These are phyloP conservation scores for Drosophila repletoides DNA, from an alignment of 1,140 invertebrate species.

Conservation along the genomic window DNA sequence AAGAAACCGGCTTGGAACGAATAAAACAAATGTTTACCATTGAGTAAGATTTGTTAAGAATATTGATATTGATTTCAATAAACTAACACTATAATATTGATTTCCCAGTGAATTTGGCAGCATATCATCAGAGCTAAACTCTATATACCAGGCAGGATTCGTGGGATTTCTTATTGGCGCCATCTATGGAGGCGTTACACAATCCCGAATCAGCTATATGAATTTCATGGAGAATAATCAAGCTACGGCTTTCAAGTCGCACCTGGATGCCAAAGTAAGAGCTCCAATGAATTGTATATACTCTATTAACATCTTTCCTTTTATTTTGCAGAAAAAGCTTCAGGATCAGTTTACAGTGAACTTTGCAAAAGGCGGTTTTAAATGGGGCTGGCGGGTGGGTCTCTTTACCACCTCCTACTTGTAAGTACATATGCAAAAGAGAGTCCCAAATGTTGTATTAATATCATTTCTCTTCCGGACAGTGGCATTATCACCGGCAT, in stretches of 20 bases:
- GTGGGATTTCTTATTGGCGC: constrained; percentile 85
- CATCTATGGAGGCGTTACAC: constrained; percentile 85
- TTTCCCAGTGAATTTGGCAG: constrained; percentile 85
- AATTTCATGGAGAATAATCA: constrained; percentile 89
- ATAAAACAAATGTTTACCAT: constrained; percentile 83
- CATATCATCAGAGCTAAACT: constrained; percentile 85
- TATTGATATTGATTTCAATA: neutral
- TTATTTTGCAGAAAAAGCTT: constrained; percentile 84
- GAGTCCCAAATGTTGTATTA: neutral
- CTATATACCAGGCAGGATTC: constrained; percentile 84
- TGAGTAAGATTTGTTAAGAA: constrained; percentile 75
- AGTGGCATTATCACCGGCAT: constrained; percentile 85
- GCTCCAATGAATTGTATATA: neutral
- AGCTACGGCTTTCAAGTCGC: constrained; percentile 86
- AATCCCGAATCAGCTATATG: constrained; percentile 85
- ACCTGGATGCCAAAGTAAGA: constrained; percentile 87
- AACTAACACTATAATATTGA: neutral
- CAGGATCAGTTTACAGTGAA: constrained; percentile 86
- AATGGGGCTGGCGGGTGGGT: constrained; percentile 86
- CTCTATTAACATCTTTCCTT: neutral
- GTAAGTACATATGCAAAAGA: constrained; percentile 75
- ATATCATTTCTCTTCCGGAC: constrained; percentile 41
- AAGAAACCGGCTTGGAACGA: constrained; percentile 83
- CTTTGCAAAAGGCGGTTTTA: constrained; percentile 87
- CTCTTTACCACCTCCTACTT: constrained; percentile 86